Evolutionary conservation across 2,113 vertebrate genomes (phyloP).

Genomic region (Ursus arctos): DNA sequence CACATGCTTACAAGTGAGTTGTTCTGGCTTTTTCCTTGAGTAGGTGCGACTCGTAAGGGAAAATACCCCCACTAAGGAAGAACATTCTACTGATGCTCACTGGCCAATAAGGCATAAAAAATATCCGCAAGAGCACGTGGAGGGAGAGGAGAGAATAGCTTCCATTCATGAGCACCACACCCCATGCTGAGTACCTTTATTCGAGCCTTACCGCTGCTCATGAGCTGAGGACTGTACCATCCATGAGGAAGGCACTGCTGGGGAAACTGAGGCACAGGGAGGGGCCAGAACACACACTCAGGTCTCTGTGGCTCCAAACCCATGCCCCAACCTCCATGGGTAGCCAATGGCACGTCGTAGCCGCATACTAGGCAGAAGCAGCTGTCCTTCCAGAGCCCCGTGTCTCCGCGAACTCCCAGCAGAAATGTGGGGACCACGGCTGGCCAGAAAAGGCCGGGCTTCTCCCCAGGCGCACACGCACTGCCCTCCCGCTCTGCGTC

Average conservation of each 20-base stretch:
- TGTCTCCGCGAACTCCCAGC: neutral
- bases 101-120: neutral
- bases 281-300: neutral
- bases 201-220: too few relatives aligned
- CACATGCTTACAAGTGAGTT: neutral
- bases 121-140: too few relatives aligned
- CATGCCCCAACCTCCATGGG: neutral
- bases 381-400: neutral
- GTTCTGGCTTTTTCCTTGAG: neutral
- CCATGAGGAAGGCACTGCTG: neutral
- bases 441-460: neutral
- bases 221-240: neutral
- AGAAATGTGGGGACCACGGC: neutral
- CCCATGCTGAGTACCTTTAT: neutral
- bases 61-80: neutral
- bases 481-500: neutral
- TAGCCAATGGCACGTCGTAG: neutral
- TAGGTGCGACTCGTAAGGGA: neutral
- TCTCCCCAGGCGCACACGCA: accelerated
- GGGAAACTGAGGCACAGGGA: neutral
- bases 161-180: neutral
- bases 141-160: neutral
- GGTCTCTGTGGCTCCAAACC: neutral
- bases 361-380: too few relatives aligned
- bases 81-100: neutral